These are phyloP conservation scores for Cotesia glomerata DNA, from an alignment of 1,140 invertebrate genomes.

Conservation along the genomic window DNA sequence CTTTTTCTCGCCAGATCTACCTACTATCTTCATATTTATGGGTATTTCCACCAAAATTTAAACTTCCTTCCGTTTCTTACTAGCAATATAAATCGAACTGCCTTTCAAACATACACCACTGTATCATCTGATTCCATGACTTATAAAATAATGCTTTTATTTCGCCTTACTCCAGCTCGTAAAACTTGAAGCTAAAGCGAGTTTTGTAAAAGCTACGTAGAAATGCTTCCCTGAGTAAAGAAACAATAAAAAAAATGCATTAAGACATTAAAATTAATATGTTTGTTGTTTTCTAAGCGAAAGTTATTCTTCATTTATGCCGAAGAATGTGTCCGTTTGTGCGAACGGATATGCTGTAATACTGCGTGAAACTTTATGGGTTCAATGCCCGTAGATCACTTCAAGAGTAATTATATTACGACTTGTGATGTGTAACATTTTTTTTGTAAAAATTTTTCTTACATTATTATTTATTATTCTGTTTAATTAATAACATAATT, in stretches of 20 bases:
- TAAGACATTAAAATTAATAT: background rate
- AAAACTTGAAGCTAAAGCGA: too few species aligned
- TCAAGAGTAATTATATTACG: background rate
- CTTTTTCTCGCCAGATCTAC: background rate
- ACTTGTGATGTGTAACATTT: background rate
- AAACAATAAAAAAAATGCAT: background rate
- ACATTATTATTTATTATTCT: background rate
- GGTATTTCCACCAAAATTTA: conserved; percentile 12
- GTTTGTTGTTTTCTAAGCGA: background rate
- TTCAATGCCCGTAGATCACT: background rate
- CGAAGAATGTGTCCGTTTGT: background rate
- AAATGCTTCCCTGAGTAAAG: too few species aligned
- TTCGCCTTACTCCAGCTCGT: background rate
- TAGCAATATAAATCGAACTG: background rate
- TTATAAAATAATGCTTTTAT: background rate
- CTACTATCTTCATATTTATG: conserved; percentile 22
- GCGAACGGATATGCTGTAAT: conserved; percentile 10
- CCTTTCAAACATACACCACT: background rate
- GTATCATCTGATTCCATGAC: background rate
- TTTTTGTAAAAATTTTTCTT: background rate
- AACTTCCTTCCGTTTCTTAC: conserved; percentile 13
- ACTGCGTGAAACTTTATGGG: background rate
- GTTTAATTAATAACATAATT: too few species aligned
- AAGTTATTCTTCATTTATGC: background rate
- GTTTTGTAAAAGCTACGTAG: too few species aligned